phyloP scores from a whole-genome alignment of 1,140 invertebrate species.

The Battus philenor region DNA sequence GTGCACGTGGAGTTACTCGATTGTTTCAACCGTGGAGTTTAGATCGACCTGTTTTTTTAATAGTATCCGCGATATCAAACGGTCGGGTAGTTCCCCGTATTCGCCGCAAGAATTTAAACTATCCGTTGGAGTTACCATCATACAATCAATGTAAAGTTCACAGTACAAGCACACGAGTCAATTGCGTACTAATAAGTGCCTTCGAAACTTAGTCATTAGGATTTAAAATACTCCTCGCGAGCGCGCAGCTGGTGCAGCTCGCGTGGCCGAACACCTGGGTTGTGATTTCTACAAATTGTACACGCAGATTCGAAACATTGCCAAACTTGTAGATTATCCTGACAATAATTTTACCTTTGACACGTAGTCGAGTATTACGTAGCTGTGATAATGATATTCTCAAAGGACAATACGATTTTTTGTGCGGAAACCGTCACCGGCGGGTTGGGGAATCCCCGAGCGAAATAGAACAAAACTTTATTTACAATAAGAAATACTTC shows the following conservation, averaged over 20 bases:
- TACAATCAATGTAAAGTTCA: conserved; percentile 69
- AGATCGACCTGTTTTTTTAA: too few relatives aligned
- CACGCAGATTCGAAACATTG: conserved; percentile 7
- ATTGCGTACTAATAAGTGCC: conserved; percentile 70
- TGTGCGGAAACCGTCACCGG: too few relatives aligned
- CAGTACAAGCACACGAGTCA: conserved; percentile 67
- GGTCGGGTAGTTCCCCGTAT: conserved; percentile 22
- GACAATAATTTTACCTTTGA: conserved; percentile 9
- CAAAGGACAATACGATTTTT: conserved; percentile 21
- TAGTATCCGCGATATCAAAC: too few relatives aligned
- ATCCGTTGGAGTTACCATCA: conserved; percentile 69
- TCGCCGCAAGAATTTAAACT: conserved; percentile 33
- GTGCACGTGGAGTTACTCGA: conserved; percentile 27
- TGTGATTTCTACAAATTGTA: conserved; percentile 41
- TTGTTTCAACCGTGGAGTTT: background rate
- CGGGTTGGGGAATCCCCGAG: too few relatives aligned
- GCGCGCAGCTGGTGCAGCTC: conserved; percentile 43
- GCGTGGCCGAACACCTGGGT: conserved; percentile 50
- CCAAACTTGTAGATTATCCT: conserved; percentile 1
- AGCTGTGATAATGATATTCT: conserved; percentile 37
- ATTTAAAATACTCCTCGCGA: conserved; percentile 56
- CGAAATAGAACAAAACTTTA: conserved; percentile 35
- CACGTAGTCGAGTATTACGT: conserved; percentile 28
- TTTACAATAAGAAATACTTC: conserved; percentile 40
- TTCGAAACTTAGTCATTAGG: conserved; percentile 71